Conservation (phyloP, 2,797 vertebrate species). For the Peromyscus eremicus region DNA sequence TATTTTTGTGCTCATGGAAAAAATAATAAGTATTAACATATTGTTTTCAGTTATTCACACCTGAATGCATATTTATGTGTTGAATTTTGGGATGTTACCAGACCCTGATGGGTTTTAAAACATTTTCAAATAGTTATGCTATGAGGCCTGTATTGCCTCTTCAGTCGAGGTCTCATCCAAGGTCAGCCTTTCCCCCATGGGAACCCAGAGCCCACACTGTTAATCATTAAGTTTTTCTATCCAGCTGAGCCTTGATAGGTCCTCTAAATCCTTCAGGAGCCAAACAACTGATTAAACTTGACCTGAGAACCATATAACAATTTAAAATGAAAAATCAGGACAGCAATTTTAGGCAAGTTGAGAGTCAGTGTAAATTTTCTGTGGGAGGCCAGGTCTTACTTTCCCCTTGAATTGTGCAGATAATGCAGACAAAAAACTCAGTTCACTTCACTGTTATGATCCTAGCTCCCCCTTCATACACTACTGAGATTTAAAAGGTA, state of each 20-base stretch:
- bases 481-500: not conserved
- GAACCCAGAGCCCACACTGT: not conserved
- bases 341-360: not conserved
- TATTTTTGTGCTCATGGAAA: not conserved
- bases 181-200: not conserved
- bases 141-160: not conserved
- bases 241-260: not conserved
- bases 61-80: not conserved
- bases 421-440: not conserved
- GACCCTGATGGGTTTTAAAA: not conserved
- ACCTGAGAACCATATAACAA: not conserved
- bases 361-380: not conserved
- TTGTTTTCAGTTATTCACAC: not conserved
- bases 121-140: not conserved
- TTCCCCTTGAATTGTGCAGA: not conserved
- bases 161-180: not conserved
- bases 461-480: not conserved
- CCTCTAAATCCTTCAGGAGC: not conserved
- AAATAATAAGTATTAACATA: not conserved
- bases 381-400: not conserved
- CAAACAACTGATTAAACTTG: slow-evolving; percentile 1
- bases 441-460: not conserved
- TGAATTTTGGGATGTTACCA: not conserved
- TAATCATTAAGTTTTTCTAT: not conserved
- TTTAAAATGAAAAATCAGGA: not conserved